These are phyloP conservation scores for Pyrgilauda ruficollis DNA, from an alignment of 2,113 vertebrate species.

Conservation along the genomic window DNA sequence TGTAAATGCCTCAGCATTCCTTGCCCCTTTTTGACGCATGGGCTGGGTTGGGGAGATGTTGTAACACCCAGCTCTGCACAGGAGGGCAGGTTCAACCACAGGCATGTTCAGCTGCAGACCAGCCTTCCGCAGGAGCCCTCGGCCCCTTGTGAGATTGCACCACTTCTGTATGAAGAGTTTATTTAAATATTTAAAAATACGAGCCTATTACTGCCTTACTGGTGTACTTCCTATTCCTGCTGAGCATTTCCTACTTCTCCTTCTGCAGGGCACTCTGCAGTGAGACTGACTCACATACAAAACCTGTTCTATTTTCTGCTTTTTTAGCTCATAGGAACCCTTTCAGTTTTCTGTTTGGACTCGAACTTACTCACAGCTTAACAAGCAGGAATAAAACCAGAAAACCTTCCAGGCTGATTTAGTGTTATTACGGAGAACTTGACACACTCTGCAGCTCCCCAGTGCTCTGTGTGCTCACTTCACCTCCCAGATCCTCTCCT, in stretches of 20 bases:
- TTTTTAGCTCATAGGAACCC: background rate
- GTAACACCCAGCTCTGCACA: background rate
- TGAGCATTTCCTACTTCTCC: conserved; percentile 46
- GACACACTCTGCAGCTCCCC: background rate
- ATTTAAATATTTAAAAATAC: conserved; percentile 68
- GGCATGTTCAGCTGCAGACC: background rate
- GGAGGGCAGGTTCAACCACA: background rate
- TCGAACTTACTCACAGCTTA: background rate
- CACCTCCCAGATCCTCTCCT: background rate
- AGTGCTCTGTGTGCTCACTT: background rate
- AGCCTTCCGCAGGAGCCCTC: background rate
- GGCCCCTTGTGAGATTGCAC: background rate
- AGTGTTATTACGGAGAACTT: background rate
- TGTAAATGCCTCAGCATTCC: background rate
- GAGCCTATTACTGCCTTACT: conserved; percentile 24
- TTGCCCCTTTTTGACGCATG: background rate
- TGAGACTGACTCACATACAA: background rate
- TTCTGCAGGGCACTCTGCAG: conserved; percentile 29
- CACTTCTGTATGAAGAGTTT: conserved; percentile 29
- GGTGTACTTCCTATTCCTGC: conserved; percentile 43
- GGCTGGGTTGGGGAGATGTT: background rate
- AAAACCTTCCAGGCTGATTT: background rate
- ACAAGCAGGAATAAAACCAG: background rate
- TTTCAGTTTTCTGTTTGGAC: background rate
- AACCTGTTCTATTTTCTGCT: background rate